Conservation (phyloP, 2,888 invertebrate genomes). For the Drosophila sordidapex region DNA sequence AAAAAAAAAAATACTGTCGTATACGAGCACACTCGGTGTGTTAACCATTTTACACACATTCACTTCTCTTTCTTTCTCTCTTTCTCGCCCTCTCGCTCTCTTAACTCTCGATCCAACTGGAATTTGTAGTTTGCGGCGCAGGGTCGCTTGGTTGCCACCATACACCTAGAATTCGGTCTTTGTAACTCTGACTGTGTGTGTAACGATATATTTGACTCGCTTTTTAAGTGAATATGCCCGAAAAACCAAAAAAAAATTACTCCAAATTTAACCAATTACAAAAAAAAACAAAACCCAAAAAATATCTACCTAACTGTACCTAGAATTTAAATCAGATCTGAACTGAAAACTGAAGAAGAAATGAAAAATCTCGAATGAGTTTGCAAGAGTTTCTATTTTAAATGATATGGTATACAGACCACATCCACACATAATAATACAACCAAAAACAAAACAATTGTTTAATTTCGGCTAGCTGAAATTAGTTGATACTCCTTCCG, state of each 20-base stretch:
- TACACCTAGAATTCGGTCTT: slow-evolving; percentile 84
- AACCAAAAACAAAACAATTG: slow-evolving; percentile 11
- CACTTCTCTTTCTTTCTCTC: slow-evolving; percentile 65
- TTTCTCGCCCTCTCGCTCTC: slow-evolving; percentile 59
- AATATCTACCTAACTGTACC: slow-evolving; percentile 70
- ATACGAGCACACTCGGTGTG: slow-evolving; percentile 30
- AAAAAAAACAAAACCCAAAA: slow-evolving; percentile 1
- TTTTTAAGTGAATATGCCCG: slow-evolving; percentile 76
- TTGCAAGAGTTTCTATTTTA: slow-evolving; percentile 80
- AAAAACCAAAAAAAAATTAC: slow-evolving; percentile 25
- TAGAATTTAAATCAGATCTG: slow-evolving; percentile 51
- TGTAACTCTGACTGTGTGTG: slow-evolving; percentile 84
- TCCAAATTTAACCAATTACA: slow-evolving; percentile 32
- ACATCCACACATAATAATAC: slow-evolving; percentile 15
- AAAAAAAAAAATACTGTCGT: slow-evolving; percentile 7
- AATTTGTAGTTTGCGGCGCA: slow-evolving; percentile 82
- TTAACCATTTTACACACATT: slow-evolving; percentile 66
- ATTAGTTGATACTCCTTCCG: slow-evolving; percentile 46
- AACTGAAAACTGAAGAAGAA: slow-evolving; percentile 2
- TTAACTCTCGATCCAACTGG: slow-evolving; percentile 49
- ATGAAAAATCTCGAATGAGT: slow-evolving; percentile 67
- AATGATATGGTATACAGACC: slow-evolving; percentile 53
- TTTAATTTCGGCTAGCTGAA: slow-evolving; percentile 57
- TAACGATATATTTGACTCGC: slow-evolving; percentile 83
- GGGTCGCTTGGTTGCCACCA: slow-evolving; percentile 84